Evolutionary conservation across 2,888 invertebrate genomes (phyloP), one percentile per base, ranked within the genome.

Genomic region (Hirtodrosophila confusa): DNA sequence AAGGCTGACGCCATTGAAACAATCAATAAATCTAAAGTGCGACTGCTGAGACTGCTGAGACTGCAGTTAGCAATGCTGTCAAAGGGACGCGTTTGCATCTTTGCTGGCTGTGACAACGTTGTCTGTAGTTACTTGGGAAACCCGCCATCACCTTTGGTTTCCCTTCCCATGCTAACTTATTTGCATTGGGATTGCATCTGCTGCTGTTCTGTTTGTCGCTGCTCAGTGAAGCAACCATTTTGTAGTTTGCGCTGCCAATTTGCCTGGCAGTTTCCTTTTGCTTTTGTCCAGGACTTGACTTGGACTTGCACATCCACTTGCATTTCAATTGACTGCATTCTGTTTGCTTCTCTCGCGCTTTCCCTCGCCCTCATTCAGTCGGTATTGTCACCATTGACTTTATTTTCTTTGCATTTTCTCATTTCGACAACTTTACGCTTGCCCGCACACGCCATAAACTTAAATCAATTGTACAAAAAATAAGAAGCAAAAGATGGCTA

Each of bases 1-100:
- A 68, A 73, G 69, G 64, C 66, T 61, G 45, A 36, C 48, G 33
- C 48, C 37, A 56, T 69, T 82, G 70, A 77, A 78, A 78, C 79
- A 84, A 84, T 86, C 84, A 86, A 84, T 84, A 84, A 79, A 79
- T 82, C 86, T 80, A 60, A 79, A 84, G 82, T 84, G 84, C 75
- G 69, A 82, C 79, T 66, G 57, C 58, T 50, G 65, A 65, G 66
- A 55, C 44, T 37, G n/a, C n/a, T n/a, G n/a, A 67, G 17, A 53
- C 48, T 43, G 9, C 47, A 66, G 47, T 51, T 45, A 45, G 56
- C 37, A 56, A 44, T 64, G 31, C 40, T 48, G 47, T 45, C 63
- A 64, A 78, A 61, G 69, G 61, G 69, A 55, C 29, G 51, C 55
- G 53, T 49, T 58, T 11, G 47, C 45, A n/a, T 43, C 37, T 61